Evolutionary conservation across 92 coral and sea anemone species (phyloP).

Genomic region (Isaurus tuberculatus): DNA sequence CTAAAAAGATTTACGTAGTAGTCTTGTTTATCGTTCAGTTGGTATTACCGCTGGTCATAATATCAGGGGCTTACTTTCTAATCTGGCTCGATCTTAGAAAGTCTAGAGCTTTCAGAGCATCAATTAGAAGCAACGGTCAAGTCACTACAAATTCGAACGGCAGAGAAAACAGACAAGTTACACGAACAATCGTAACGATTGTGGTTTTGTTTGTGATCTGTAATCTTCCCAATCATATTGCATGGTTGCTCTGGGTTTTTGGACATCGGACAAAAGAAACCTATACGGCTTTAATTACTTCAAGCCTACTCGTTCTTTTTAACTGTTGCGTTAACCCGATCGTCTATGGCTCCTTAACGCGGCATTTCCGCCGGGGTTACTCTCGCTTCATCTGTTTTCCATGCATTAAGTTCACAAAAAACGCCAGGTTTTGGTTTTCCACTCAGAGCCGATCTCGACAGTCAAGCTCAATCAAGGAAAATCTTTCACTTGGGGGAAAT

Average conservation of each 20-base stretch:
- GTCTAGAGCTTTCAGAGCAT: conserved; percentile 41
- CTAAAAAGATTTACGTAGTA: neutral
- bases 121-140: conserved; percentile 30
- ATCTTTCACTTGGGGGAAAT: neutral
- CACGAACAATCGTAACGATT: conserved; percentile 42
- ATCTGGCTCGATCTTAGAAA: conserved; percentile 28
- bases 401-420: neutral
- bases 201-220: conserved; percentile 44
- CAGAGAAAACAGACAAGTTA: conserved; percentile 47
- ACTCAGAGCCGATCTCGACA: neutral
- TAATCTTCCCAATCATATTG: conserved; percentile 51
- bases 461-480: neutral
- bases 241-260: conserved; percentile 11
- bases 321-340: conserved; percentile 77
- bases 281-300: neutral
- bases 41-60: conserved; percentile 27
- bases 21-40: neutral
- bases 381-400: conserved; percentile 13
- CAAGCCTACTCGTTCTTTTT: conserved; percentile 29
- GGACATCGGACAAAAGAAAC: neutral
- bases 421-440: neutral
- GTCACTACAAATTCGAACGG: neutral
- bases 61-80: conserved; percentile 21
- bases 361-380: conserved; percentile 68
- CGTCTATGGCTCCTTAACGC: conserved; percentile 70